Evolutionary conservation across 2,797 vertebrate genomes (phyloP).

Genomic region (Xyrichtys novacula): DNA sequence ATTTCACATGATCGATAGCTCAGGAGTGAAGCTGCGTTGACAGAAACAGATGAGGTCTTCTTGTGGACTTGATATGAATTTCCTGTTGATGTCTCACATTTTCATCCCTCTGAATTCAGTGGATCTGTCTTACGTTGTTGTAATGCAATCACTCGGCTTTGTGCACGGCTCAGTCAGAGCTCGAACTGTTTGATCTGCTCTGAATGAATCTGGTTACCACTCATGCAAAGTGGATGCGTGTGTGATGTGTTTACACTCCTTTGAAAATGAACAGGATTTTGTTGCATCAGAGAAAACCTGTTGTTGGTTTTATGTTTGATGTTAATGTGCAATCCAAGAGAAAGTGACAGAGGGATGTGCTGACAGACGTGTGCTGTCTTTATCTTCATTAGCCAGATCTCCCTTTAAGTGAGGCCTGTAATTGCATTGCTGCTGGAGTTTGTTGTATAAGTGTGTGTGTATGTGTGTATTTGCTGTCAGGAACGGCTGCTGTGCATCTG

Average conservation of each 20-base stretch:
- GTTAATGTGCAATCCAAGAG: too few species aligned
- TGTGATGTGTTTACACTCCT: not conserved
- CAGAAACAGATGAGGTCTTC: too few species aligned
- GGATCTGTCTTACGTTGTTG: not conserved
- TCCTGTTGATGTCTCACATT: not conserved
- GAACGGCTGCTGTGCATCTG: constrained; percentile 69
- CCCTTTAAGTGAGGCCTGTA: too few species aligned
- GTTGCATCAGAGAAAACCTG: constrained; percentile 6
- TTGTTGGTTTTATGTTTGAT: constrained; percentile 7
- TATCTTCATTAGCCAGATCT: too few species aligned
- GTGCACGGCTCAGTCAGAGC: not conserved
- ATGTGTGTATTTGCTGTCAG: constrained; percentile 29
- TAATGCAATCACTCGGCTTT: not conserved
- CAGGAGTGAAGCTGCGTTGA: too few species aligned
- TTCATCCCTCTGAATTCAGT: not conserved
- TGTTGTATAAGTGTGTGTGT: constrained; percentile 2
- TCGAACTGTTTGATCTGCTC: constrained; percentile 5
- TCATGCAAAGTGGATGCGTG: not conserved
- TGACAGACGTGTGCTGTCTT: too few species aligned
- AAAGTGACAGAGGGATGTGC: too few species aligned
- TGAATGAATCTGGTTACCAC: not conserved
- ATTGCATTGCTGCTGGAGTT: too few species aligned
- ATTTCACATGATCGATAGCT: too few species aligned
- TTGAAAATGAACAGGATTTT: constrained; percentile 1
- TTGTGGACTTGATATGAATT: too few species aligned